phyloP scores from a whole-genome alignment of 2,888 invertebrate species.

The Plutella xylostella region DNA sequence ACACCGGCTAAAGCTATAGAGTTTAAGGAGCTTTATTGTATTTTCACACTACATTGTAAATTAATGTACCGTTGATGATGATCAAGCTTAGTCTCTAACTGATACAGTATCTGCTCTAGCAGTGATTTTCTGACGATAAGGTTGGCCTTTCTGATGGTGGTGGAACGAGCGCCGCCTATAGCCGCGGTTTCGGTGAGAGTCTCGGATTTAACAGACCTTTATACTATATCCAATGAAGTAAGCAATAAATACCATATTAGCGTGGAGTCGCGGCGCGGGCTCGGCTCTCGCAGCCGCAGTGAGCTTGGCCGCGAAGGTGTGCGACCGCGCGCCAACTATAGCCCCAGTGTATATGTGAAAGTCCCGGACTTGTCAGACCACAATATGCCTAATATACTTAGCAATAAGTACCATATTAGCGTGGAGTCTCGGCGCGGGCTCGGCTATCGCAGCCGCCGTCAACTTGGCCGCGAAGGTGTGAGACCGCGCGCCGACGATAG shows the following conservation, averaged over 20 bases:
- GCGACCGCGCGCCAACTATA: constrained; percentile 68
- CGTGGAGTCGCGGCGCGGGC: neutral
- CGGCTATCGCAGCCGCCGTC: constrained; percentile 46
- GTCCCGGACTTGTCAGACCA: no score
- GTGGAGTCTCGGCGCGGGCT: neutral
- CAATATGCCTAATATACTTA: no score
- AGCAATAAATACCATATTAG: neutral
- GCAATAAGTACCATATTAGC: neutral
- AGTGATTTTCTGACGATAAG: no score
- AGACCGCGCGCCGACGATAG: constrained; percentile 67
- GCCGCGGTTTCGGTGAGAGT: constrained; percentile 64
- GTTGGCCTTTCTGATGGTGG: constrained; percentile 83
- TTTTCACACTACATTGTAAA: no score
- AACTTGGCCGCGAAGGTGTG: constrained; percentile 82
- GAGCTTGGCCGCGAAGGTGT: constrained; percentile 81
- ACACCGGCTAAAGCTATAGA: no score
- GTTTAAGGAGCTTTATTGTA: no score
- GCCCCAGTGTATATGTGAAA: constrained; percentile 63
- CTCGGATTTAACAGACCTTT: no score
- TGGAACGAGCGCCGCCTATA: constrained; percentile 68
- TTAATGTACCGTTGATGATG: no score
- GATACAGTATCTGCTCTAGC: no score
- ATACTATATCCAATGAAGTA: no score
- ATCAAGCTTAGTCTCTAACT: no score
- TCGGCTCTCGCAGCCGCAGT: constrained; percentile 45